Conservation (phyloP, 2,888 invertebrate species). For the Colostygia pectinataria region DNA sequence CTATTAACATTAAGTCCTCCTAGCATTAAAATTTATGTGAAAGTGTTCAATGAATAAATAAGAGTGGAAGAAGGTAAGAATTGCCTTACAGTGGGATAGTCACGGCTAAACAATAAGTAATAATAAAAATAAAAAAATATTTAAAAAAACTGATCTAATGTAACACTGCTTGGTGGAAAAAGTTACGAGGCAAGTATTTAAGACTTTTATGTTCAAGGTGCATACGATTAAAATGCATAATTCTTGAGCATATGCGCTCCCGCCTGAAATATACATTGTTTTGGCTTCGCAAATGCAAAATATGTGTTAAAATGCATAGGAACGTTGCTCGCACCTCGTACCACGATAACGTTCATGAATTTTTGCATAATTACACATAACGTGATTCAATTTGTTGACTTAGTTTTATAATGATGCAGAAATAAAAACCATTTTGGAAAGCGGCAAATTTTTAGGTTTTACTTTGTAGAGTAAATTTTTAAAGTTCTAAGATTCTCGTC, state of each 20-base stretch:
- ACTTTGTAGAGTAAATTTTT: too few species aligned
- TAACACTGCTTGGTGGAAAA: too few species aligned
- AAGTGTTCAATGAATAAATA: too few species aligned
- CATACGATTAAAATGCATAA: conserved; percentile 6
- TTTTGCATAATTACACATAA: conserved; percentile 20
- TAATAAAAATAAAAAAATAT: too few species aligned
- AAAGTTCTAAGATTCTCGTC: too few species aligned
- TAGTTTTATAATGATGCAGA: background rate
- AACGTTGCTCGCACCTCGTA: conserved; percentile 10
- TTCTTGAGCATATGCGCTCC: conserved; percentile 1
- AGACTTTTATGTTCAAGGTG: background rate
- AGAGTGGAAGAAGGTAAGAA: too few species aligned
- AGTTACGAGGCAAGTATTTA: background rate
- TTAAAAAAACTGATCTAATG: too few species aligned
- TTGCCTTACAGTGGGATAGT: too few species aligned
- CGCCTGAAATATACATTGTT: conserved; percentile 23
- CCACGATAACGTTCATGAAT: conserved; percentile 25
- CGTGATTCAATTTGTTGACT: conserved; percentile 12
- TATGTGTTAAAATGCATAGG: conserved; percentile 35
- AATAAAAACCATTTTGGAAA: background rate
- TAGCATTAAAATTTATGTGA: too few species aligned
- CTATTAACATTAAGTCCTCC: too few species aligned
- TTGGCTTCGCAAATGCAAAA: conserved; percentile 27
- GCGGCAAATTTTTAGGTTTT: too few species aligned
- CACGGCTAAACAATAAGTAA: too few species aligned